Percentiles rank a stretch among this genome's conserved stretches.
Evolutionary conservation across 2,888 invertebrate species (phyloP).

Genomic region (Meteorus cinctellus): DNA sequence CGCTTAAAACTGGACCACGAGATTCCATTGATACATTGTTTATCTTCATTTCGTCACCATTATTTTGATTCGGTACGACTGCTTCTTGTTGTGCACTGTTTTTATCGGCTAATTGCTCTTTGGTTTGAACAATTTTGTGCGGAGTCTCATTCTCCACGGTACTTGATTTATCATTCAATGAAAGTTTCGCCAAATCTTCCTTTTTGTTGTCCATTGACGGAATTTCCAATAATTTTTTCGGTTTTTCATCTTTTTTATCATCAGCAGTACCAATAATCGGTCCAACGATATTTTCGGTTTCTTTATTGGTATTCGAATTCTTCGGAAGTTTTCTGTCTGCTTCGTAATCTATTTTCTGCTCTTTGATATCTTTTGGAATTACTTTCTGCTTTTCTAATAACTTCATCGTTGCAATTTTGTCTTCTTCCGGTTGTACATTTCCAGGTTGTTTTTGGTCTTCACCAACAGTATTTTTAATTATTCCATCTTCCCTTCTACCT

Average conservation of each 20-base stretch:
- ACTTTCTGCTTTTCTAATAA: no score
- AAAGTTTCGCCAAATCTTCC: constrained; percentile 13
- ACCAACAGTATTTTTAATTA: neutral
- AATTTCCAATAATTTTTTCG: no score
- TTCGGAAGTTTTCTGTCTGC: no score
- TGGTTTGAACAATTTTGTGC: neutral
- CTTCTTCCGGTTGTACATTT: neutral
- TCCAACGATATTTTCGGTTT: no score
- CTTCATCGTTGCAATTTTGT: no score
- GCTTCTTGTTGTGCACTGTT: constrained; percentile 12
- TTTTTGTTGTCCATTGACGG: neutral
- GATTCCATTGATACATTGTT: constrained; percentile 41
- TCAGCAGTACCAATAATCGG: no score
- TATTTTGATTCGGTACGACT: constrained; percentile 27
- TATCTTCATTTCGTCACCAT: constrained; percentile 30
- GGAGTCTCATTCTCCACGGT: neutral
- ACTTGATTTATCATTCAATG: neutral
- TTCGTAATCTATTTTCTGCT: no score
- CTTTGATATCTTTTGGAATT: no score
- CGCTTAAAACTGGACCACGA: constrained; percentile 61
- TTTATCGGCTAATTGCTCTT: neutral
- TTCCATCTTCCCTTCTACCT: constrained; percentile 10
- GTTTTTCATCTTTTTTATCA: no score
- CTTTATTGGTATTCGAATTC: no score
- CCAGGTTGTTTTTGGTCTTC: neutral